These are phyloP conservation scores for Caenorhabditis angaria DNA, from an alignment of 2,888 invertebrate genomes.

Conservation along the genomic window DNA sequence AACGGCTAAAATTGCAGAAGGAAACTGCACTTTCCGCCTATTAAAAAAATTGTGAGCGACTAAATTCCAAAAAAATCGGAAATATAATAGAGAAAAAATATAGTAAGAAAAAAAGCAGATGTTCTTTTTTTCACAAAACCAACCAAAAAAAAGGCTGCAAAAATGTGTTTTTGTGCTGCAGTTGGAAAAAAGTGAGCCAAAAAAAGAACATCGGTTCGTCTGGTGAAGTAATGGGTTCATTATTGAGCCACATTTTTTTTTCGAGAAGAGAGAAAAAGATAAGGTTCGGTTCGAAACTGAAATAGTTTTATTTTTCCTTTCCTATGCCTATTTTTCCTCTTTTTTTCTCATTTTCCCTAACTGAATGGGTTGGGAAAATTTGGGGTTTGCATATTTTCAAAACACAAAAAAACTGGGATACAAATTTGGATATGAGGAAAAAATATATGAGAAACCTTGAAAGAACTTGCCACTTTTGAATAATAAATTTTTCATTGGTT, in stretches of 20 bases:
- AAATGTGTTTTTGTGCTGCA: too few species aligned
- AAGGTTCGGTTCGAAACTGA: neutral
- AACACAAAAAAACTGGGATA: neutral
- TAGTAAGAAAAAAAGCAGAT: neutral
- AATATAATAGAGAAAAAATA: neutral
- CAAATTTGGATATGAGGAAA: neutral
- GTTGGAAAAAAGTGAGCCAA: too few species aligned
- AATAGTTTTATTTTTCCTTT: neutral
- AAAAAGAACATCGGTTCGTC: neutral
- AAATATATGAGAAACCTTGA: neutral
- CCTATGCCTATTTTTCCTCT: too few species aligned
- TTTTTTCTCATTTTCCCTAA: too few species aligned
- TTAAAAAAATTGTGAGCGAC: neutral
- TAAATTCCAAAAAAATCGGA: neutral
- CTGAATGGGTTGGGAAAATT: too few species aligned
- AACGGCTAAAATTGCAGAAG: neutral
- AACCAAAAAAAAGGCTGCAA: neutral
- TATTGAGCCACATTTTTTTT: constrained; percentile 3
- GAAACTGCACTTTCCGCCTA: neutral
- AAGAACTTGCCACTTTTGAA: neutral
- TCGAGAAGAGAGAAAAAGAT: neutral
- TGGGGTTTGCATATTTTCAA: neutral
- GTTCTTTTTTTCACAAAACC: neutral
- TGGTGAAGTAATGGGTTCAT: constrained; percentile 2
- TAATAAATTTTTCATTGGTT: constrained; percentile 1